Conservation (phyloP, 2,888 invertebrate genomes). For the Lomographa bimaculata region DNA sequence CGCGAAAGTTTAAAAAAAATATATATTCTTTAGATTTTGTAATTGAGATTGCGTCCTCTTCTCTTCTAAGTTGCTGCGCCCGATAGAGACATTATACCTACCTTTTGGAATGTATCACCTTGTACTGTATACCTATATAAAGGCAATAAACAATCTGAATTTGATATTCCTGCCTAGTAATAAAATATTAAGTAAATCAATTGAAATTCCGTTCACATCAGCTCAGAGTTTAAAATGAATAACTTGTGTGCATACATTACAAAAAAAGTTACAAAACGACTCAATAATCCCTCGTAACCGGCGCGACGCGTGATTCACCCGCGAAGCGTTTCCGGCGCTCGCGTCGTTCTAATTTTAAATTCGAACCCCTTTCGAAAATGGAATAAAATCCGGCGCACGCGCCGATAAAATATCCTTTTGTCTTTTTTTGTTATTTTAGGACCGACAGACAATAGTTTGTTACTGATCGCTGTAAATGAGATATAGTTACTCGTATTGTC, state of each 20-base stretch:
- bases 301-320: slow-evolving; percentile 64
- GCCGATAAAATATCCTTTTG: slow-evolving; percentile 42
- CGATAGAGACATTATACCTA: too few relatives aligned
- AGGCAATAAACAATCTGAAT: too few relatives aligned
- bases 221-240: too few relatives aligned
- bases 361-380: slow-evolving; percentile 73
- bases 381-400: slow-evolving; percentile 73
- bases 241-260: not conserved
- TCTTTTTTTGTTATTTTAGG: slow-evolving; percentile 69
- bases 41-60: too few relatives aligned
- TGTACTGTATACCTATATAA: too few relatives aligned
- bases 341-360: slow-evolving; percentile 74
- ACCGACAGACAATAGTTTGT: slow-evolving; percentile 47
- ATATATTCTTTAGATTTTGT: too few relatives aligned
- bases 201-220: too few relatives aligned
- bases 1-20: too few relatives aligned
- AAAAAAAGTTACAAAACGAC: slow-evolving; percentile 30
- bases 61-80: too few relatives aligned
- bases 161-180: too few relatives aligned
- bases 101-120: too few relatives aligned
- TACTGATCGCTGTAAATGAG: slow-evolving; percentile 33
- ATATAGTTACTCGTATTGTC: slow-evolving; percentile 7
- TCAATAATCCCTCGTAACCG: slow-evolving; percentile 30
- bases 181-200: too few relatives aligned
- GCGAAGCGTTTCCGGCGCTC: slow-evolving; percentile 71